A percentile compares a stretch with the other conserved stretches of the same genome.
phyloP scores from a whole-genome alignment of 1,140 invertebrate genomes.

The Bombus terrestris region DNA sequence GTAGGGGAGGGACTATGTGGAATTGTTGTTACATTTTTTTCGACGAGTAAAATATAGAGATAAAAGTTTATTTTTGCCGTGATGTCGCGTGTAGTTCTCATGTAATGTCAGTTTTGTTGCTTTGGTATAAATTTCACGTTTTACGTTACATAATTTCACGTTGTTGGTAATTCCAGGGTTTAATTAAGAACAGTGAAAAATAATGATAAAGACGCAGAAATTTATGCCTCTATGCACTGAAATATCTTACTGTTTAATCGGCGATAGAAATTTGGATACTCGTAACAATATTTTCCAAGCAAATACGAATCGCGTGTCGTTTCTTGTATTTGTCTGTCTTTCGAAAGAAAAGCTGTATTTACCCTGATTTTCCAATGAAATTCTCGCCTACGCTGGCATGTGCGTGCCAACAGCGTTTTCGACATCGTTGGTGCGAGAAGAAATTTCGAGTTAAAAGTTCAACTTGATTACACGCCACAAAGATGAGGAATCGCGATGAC shows the following conservation, averaged over 20 bases:
- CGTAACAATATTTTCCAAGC: not conserved
- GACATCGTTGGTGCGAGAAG: not conserved
- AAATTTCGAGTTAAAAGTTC: not conserved
- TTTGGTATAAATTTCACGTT: too few relatives aligned
- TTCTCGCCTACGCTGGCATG: too few relatives aligned
- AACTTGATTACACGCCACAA: too few relatives aligned
- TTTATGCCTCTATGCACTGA: not conserved
- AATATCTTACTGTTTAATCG: not conserved
- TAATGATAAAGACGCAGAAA: not conserved
- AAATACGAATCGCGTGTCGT: not conserved
- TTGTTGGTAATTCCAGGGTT: not conserved
- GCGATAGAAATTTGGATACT: not conserved
- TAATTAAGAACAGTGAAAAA: not conserved
- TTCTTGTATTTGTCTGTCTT: not conserved
- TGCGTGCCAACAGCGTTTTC: not conserved
- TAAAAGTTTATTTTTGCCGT: not conserved
- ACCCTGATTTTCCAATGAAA: too few relatives aligned
- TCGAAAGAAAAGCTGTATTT: too few relatives aligned
- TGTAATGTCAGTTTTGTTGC: too few relatives aligned
- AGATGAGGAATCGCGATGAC: not conserved
- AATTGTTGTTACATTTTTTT: not conserved
- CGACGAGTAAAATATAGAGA: not conserved
- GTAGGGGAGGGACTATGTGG: fast-evolving
- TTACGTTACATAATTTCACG: not conserved
- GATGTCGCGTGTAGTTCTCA: too few relatives aligned